A percentile compares a stretch with the other conserved stretches of the same genome.
These are phyloP conservation scores for Pelobates cultripes DNA, from an alignment of 2,797 vertebrate genomes.

Conservation along the genomic window DNA sequence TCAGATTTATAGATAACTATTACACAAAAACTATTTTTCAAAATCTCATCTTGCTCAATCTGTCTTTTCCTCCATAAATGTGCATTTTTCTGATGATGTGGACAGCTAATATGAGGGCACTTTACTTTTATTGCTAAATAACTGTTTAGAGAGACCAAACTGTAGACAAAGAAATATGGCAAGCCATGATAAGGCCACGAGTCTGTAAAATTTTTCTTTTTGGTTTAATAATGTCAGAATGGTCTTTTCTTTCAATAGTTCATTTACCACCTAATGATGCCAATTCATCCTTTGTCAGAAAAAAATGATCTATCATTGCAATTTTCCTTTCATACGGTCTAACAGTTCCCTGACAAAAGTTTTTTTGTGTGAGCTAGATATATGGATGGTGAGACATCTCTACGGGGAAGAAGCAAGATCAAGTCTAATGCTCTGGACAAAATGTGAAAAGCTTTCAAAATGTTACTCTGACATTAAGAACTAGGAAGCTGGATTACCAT, in stretches of 20 bases:
- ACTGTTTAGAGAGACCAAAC: conserved; percentile 51
- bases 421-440: conserved; percentile 39
- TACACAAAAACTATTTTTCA: conserved; percentile 46
- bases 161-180: conserved; percentile 55
- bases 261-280: conserved; percentile 55
- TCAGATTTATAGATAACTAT: conserved; percentile 46
- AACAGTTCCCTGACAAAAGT: conserved; percentile 53
- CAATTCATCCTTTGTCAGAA: conserved; percentile 46
- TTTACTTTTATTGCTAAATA: conserved; percentile 56
- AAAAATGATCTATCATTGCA: conserved; percentile 57
- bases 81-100: conserved; percentile 52
- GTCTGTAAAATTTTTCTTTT: conserved; percentile 56
- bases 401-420: conserved; percentile 37
- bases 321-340: conserved; percentile 52
- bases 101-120: conserved; percentile 54
- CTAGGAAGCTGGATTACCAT: conserved; percentile 26
- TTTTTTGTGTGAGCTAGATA: conserved; percentile 38
- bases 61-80: conserved; percentile 47
- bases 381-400: conserved; percentile 35
- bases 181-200: conserved; percentile 44
- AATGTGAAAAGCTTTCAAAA: conserved; percentile 39
- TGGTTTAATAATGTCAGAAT: conserved; percentile 56
- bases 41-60: conserved; percentile 39
- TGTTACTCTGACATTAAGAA: conserved; percentile 48
- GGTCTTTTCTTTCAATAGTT: conserved; percentile 56